Evolutionary conservation across 2,888 invertebrate genomes (phyloP), one percentile per base, ranked within the genome.

Genomic region (Cyaniris semiargus): DNA sequence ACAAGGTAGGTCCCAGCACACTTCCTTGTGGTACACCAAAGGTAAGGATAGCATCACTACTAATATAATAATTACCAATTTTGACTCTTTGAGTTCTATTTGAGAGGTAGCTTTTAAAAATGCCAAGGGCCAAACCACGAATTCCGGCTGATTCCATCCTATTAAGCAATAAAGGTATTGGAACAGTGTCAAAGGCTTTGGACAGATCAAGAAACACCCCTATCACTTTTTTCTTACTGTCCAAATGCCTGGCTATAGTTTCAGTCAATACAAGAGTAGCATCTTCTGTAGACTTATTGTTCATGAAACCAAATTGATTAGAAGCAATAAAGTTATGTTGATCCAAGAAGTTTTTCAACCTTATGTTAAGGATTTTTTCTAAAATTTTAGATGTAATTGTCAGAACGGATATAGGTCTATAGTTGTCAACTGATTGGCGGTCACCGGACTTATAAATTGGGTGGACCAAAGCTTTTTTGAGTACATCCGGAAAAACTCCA

Each of bases 71-170:
- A 48, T 74, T 27, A 18, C 21, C 53, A 6, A 74, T 34, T 38
- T 74, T 74, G 15, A 27, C 48, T 23, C 34, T 38, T 13, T 74
- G 74, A 48, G 13, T 74, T 27, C 74, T 44, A 13, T 23, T 23
- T 21, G 48, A 74, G 4, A 74, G 74, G 23, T 74, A 74, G 5
- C 18, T 74, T 48, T 15, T 23, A 13, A 74, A 21, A 8, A 72
- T 38, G 7, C 48, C 27, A 5, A 72, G 48, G 21, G 44, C 23
- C 10, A 23, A 44, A 34, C 72, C 44, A 21, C 72, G 31, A 23
- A 72, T 44, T 23, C 72, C 72, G n/a, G n/a, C 48, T 15, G 38
- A 72, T 21, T 72, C 72, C 72, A 72, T 72, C 13, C 72, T 38
- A 44, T 72, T 44, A 44, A 74, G 21, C 6, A 74, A 48, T 74